These are phyloP conservation scores for Enteromius argenteus DNA, from an alignment of 2,797 vertebrate genomes.

Conservation along the genomic window DNA sequence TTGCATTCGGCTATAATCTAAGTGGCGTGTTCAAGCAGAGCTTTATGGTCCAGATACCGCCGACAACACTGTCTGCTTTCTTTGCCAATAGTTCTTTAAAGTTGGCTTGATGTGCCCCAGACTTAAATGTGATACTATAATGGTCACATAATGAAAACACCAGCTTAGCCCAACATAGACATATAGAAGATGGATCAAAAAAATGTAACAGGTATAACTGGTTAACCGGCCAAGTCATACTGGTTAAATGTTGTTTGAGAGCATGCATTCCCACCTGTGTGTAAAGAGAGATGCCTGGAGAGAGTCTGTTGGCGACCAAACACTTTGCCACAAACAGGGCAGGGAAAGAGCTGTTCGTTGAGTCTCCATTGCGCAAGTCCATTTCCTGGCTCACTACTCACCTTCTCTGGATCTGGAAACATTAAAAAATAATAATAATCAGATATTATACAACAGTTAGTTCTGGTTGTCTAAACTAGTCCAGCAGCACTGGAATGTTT, in stretches of 20 bases:
- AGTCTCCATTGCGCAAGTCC: slow-evolving; percentile 91
- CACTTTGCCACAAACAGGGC: slow-evolving; percentile 95
- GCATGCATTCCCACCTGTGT: slow-evolving; percentile 86
- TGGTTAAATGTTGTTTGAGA: background rate
- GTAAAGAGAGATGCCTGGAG: slow-evolving; percentile 94
- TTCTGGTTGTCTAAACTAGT: background rate
- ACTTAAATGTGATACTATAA: slow-evolving; percentile 2
- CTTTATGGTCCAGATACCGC: background rate
- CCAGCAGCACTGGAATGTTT: background rate
- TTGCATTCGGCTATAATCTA: too few relatives aligned
- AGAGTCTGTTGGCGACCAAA: slow-evolving; percentile 98
- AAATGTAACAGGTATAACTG: background rate
- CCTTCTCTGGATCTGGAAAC: slow-evolving; percentile 86
- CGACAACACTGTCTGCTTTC: background rate
- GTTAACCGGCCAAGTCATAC: background rate
- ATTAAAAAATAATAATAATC: background rate
- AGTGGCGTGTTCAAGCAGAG: background rate
- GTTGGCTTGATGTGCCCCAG: background rate
- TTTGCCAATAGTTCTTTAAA: background rate
- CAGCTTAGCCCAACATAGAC: background rate
- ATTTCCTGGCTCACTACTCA: slow-evolving; percentile 87
- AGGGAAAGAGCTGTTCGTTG: slow-evolving; percentile 95
- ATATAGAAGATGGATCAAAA: background rate
- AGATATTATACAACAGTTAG: background rate
- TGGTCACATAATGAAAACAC: background rate